Conservation (phyloP, 2,113 vertebrate genomes). For the Myotis yumanensis region DNA sequence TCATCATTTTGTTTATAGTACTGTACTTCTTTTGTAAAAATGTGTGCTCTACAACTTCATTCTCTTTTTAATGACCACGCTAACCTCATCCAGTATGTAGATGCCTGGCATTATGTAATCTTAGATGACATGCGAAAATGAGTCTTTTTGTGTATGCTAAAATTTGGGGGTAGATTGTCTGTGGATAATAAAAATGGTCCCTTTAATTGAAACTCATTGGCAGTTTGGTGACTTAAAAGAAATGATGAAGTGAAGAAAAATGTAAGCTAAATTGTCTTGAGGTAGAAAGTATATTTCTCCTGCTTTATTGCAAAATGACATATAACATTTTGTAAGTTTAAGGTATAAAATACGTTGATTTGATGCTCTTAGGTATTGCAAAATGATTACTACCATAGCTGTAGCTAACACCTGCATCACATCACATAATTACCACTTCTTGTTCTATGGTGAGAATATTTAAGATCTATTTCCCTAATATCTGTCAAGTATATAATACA, state of each 20-base stretch:
- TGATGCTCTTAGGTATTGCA: no score
- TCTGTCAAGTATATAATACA: not conserved
- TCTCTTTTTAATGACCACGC: conserved; percentile 8
- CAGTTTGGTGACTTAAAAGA: not conserved
- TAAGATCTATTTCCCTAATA: not conserved
- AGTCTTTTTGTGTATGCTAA: not conserved
- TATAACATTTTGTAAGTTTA: not conserved
- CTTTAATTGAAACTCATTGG: not conserved
- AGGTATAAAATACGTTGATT: no score
- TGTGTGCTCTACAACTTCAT: not conserved
- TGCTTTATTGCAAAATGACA: not conserved
- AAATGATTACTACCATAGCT: no score
- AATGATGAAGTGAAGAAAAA: conserved; percentile 26
- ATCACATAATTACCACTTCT: not conserved
- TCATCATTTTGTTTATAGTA: not conserved
- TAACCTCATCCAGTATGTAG: not conserved
- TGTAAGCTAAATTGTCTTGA: conserved; percentile 17
- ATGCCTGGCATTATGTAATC: not conserved
- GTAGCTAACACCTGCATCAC: no score
- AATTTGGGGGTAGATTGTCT: not conserved
- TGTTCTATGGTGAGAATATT: not conserved
- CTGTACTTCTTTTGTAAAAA: not conserved
- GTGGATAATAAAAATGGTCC: not conserved
- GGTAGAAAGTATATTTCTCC: not conserved
- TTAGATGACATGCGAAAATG: conserved; percentile 40